Conservation (phyloP, 2,797 vertebrate species). For the Enteromius anoplus region DNA sequence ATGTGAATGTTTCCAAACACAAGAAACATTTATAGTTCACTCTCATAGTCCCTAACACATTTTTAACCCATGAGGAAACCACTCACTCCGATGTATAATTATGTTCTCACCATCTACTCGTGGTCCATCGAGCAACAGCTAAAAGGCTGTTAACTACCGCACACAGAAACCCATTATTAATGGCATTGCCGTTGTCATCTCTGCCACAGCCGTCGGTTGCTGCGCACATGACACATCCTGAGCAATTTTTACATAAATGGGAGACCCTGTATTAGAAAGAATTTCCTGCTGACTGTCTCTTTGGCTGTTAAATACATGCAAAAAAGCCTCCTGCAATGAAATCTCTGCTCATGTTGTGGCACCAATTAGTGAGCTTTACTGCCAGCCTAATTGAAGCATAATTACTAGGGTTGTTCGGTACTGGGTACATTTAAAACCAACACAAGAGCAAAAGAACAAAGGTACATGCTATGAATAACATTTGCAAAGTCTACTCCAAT, state of each 20-base stretch:
- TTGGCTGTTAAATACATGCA: conserved; percentile 38
- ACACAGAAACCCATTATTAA: conserved; percentile 51
- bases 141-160: conserved; percentile 36
- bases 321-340: conserved; percentile 21
- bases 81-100: conserved; percentile 39
- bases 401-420: conserved; percentile 39
- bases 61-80: conserved; percentile 28
- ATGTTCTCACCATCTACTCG: conserved; percentile 48
- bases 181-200: conserved; percentile 9
- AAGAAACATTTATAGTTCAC: not conserved
- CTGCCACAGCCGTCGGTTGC: not conserved
- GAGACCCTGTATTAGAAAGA: conserved; percentile 7
- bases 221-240: not conserved
- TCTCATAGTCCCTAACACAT: conserved; percentile 6
- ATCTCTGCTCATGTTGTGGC: conserved; percentile 31
- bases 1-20: not conserved
- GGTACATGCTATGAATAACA: conserved; percentile 13
- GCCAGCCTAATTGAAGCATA: conserved; percentile 40
- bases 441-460: conserved; percentile 22
- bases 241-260: conserved; percentile 28
- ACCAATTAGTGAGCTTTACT: conserved; percentile 48
- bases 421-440: conserved; percentile 37
- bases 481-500: conserved; percentile 9
- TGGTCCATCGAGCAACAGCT: conserved; percentile 48
- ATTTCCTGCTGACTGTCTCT: conserved; percentile 26